Percentiles rank a stretch among this genome's conserved stretches.
Evolutionary conservation across 2,888 invertebrate genomes (phyloP).

Genomic region (Bimastos eiseni): DNA sequence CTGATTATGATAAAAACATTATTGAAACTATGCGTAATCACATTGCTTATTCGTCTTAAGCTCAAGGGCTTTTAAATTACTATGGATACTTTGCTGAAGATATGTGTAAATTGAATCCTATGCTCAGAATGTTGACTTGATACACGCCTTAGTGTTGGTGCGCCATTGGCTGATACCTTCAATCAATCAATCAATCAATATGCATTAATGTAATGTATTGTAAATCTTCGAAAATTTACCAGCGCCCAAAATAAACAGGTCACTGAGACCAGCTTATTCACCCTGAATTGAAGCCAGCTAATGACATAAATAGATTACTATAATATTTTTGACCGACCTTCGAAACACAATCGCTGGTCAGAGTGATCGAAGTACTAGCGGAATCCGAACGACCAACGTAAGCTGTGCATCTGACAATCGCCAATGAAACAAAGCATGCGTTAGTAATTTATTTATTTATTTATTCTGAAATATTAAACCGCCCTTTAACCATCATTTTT

Average conservation of each 20-base stretch:
- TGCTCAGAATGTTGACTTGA: too few relatives aligned
- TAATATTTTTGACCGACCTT: neutral
- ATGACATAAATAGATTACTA: too few relatives aligned
- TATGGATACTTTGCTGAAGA: neutral
- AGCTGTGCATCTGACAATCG: neutral
- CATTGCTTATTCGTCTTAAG: neutral
- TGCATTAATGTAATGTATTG: too few relatives aligned
- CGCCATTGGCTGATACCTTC: too few relatives aligned
- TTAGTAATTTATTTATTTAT: neutral
- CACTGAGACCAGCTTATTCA: too few relatives aligned
- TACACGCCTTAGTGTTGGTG: too few relatives aligned
- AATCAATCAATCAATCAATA: too few relatives aligned
- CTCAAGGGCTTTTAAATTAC: neutral
- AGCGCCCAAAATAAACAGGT: too few relatives aligned
- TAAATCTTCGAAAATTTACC: too few relatives aligned
- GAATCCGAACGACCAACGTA: neutral
- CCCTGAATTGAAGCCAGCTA: too few relatives aligned
- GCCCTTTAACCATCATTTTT: too few relatives aligned
- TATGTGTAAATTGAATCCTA: neutral
- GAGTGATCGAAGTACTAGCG: neutral
- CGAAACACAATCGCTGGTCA: neutral
- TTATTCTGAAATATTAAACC: too few relatives aligned
- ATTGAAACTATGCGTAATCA: neutral
- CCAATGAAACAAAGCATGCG: neutral
- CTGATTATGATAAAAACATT: neutral